Conservation (phyloP, 2,113 vertebrate genomes). For the Microcebus lehilahytsara region DNA sequence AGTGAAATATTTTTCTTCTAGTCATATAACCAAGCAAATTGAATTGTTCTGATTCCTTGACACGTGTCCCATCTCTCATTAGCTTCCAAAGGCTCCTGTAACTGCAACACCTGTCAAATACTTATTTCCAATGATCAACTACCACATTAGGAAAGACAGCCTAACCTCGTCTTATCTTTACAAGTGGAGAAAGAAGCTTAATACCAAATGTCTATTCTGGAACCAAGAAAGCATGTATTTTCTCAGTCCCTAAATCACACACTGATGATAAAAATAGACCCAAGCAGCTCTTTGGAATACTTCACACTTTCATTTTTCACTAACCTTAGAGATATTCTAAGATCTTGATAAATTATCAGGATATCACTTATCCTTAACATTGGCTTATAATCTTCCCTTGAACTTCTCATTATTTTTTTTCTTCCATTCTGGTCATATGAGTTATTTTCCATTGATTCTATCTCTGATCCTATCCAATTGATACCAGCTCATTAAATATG, state of each 20-base stretch:
- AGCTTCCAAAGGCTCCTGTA: slow-evolving; percentile 1
- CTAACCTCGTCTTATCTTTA: neutral
- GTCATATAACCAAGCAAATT: slow-evolving; percentile 48
- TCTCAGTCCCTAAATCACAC: slow-evolving; percentile 63
- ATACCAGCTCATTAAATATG: neutral
- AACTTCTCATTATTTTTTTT: neutral
- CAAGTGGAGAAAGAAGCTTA: neutral
- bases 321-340: neutral
- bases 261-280: slow-evolving; percentile 32
- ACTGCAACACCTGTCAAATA: neutral
- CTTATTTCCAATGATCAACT: neutral
- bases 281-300: neutral
- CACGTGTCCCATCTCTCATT: slow-evolving; percentile 21
- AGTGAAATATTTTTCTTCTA: slow-evolving; percentile 44
- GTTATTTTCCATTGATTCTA: neutral
- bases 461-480: neutral
- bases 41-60: slow-evolving; percentile 58
- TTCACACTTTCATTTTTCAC: neutral
- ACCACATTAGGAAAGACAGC: neutral
- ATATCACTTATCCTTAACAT: neutral
- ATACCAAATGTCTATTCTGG: neutral
- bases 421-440: neutral
- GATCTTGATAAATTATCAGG: neutral
- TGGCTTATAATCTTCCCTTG: neutral
- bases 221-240: slow-evolving; percentile 40